Conservation (phyloP, 92 coral and sea anemone species). For the Plumapathes pennacea region DNA sequence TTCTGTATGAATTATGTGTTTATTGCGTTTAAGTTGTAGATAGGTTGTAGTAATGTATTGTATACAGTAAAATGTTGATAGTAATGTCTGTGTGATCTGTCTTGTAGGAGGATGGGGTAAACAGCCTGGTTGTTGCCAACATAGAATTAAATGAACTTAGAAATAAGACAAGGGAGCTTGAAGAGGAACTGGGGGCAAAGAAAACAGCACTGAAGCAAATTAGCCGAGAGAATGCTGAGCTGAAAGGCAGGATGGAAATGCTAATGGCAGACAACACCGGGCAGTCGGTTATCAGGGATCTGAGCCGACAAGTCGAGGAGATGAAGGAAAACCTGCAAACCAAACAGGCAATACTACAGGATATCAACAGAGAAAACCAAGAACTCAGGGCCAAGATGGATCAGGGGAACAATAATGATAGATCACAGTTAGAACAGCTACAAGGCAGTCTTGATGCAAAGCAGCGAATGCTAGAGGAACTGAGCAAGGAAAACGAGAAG, state of each 20-base stretch:
- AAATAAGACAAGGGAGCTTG: slow-evolving; percentile 83
- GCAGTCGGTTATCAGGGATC: slow-evolving; percentile 71
- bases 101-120: slow-evolving; percentile 90
- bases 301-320: slow-evolving; percentile 70
- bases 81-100: not conserved
- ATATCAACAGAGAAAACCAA: slow-evolving; percentile 86
- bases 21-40: too few species aligned
- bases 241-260: slow-evolving; percentile 77
- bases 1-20: too few species aligned
- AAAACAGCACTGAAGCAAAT: slow-evolving; percentile 90
- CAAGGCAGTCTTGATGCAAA: slow-evolving; percentile 47
- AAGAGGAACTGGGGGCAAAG: slow-evolving; percentile 93
- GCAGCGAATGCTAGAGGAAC: slow-evolving; percentile 57
- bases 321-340: slow-evolving; percentile 68
- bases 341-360: slow-evolving; percentile 72
- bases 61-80: too few species aligned
- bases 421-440: slow-evolving; percentile 60
- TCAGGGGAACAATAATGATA: slow-evolving; percentile 28
- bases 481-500: slow-evolving; percentile 53
- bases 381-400: slow-evolving; percentile 67
- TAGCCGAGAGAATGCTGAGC: slow-evolving; percentile 95
- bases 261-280: slow-evolving; percentile 75
- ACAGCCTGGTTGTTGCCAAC: slow-evolving; percentile 88
- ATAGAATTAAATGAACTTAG: slow-evolving; percentile 89
- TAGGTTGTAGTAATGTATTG: too few species aligned